Evolutionary conservation across 2,113 vertebrate species (phyloP).

Genomic region (Daubentonia madagascariensis): DNA sequence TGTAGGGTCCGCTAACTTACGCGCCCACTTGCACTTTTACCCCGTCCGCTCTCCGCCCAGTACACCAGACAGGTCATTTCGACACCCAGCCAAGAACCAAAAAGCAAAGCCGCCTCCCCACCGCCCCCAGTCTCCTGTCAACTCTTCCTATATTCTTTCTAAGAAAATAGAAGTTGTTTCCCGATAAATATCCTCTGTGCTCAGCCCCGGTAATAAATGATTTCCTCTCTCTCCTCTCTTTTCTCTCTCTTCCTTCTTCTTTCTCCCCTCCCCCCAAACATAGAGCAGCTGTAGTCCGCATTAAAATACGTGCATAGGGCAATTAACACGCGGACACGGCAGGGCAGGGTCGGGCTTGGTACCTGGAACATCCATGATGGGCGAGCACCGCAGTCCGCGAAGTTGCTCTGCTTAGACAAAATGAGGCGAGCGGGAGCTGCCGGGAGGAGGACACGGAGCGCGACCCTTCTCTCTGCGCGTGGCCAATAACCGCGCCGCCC

Average conservation of each 20-base stretch:
- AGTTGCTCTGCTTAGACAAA: slow-evolving; percentile 82
- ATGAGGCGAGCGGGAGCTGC: slow-evolving; percentile 80
- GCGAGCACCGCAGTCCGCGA: slow-evolving; percentile 79
- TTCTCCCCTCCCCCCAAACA: background rate
- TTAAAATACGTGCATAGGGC: background rate
- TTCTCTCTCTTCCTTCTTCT: too few species aligned
- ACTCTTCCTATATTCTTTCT: background rate
- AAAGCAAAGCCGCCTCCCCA: background rate
- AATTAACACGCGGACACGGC: background rate
- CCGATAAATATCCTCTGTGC: background rate
- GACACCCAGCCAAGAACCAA: background rate
- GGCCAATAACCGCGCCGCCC: slow-evolving; percentile 83
- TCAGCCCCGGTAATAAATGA: background rate
- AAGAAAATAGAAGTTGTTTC: slow-evolving; percentile 56
- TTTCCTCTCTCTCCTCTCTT: background rate
- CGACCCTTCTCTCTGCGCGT: slow-evolving; percentile 89
- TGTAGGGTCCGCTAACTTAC: slow-evolving; percentile 1
- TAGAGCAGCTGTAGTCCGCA: background rate
- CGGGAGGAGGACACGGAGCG: slow-evolving; percentile 82
- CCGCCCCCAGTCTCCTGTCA: background rate
- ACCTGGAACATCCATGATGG: slow-evolving; percentile 91
- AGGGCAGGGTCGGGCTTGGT: slow-evolving; percentile 37
- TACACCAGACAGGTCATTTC: background rate
- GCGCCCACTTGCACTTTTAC: background rate
- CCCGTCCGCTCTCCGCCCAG: background rate